These are phyloP conservation scores for Umimayanthus chanpuru DNA, from an alignment of 92 coral and sea anemone genomes.

Conservation along the genomic window DNA sequence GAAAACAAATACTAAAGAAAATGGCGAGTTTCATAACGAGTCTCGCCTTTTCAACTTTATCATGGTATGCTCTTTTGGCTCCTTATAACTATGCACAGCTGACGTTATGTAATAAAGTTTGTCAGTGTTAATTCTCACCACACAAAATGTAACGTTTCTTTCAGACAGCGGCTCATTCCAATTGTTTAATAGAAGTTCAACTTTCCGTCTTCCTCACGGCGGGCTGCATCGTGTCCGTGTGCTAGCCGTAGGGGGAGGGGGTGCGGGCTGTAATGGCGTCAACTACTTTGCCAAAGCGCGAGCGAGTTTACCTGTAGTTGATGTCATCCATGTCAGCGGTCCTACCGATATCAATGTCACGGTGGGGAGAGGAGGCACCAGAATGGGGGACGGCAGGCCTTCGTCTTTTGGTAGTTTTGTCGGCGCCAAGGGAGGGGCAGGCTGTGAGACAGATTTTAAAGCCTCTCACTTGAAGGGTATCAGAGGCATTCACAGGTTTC, in stretches of 20 bases:
- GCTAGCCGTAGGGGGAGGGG: slow-evolving; percentile 39
- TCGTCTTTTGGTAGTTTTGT: slow-evolving; percentile 8
- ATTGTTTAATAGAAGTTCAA: neutral
- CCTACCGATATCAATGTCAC: neutral
- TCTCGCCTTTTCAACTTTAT: too few relatives aligned
- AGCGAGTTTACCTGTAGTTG: neutral
- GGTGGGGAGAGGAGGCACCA: slow-evolving; percentile 27
- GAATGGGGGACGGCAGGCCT: neutral
- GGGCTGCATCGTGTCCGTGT: slow-evolving; percentile 13
- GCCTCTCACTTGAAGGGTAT: neutral
- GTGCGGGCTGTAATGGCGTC: slow-evolving; percentile 15
- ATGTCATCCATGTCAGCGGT: neutral
- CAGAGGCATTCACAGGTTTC: neutral
- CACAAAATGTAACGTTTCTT: neutral
- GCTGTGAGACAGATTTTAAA: neutral
- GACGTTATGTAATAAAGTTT: too few relatives aligned
- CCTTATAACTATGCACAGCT: too few relatives aligned
- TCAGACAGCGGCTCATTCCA: neutral
- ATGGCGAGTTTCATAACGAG: too few relatives aligned
- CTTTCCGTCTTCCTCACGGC: neutral
- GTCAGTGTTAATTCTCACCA: too few relatives aligned
- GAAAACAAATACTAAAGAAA: too few relatives aligned
- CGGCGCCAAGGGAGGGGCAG: slow-evolving; percentile 2
- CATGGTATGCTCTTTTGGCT: too few relatives aligned
- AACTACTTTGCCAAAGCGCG: neutral